Percentiles rank a stretch among this genome's conserved stretches.
These are phyloP conservation scores for Atta texana DNA, from an alignment of 1,140 invertebrate species.

Conservation along the genomic window DNA sequence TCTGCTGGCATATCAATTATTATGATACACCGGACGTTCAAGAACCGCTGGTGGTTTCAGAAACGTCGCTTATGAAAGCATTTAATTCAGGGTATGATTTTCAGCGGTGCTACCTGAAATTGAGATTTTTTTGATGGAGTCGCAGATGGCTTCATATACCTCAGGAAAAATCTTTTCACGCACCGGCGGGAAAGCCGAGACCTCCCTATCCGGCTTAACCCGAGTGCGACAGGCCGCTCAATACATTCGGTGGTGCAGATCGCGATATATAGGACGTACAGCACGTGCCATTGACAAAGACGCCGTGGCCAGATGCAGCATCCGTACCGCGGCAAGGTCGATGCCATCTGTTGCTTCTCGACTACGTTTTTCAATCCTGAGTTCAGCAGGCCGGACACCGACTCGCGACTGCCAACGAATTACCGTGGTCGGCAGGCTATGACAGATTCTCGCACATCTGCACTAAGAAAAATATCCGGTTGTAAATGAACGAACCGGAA, in stretches of 20 bases:
- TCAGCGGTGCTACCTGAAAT: slow-evolving; percentile 56
- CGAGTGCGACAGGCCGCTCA: slow-evolving; percentile 27
- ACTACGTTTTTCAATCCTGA: slow-evolving; percentile 20
- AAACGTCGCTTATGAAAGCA: slow-evolving; percentile 19
- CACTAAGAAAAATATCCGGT: neutral
- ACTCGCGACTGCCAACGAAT: slow-evolving; percentile 37
- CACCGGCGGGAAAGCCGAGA: slow-evolving; percentile 45
- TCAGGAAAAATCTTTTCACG: slow-evolving; percentile 60
- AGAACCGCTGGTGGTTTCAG: slow-evolving; percentile 25
- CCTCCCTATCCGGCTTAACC: slow-evolving; percentile 38
- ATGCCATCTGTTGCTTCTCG: slow-evolving; percentile 65
- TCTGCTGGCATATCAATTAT: slow-evolving; percentile 34
- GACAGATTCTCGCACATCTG: slow-evolving; percentile 30
- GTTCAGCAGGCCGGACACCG: slow-evolving; percentile 15
- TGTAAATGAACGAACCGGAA: no score
- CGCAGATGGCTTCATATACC: slow-evolving; percentile 48
- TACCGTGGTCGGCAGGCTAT: neutral
- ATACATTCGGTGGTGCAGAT: slow-evolving; percentile 41
- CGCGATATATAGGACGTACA: slow-evolving; percentile 47
- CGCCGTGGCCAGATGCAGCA: slow-evolving; percentile 60
- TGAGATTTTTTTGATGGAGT: slow-evolving; percentile 40
- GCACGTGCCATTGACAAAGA: slow-evolving; percentile 67
- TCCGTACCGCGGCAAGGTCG: slow-evolving; percentile 56
- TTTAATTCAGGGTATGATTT: slow-evolving; percentile 27
- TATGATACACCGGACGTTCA: neutral